phyloP scores from a whole-genome alignment of 2,113 vertebrate species.

The Osmerus eperlanus region DNA sequence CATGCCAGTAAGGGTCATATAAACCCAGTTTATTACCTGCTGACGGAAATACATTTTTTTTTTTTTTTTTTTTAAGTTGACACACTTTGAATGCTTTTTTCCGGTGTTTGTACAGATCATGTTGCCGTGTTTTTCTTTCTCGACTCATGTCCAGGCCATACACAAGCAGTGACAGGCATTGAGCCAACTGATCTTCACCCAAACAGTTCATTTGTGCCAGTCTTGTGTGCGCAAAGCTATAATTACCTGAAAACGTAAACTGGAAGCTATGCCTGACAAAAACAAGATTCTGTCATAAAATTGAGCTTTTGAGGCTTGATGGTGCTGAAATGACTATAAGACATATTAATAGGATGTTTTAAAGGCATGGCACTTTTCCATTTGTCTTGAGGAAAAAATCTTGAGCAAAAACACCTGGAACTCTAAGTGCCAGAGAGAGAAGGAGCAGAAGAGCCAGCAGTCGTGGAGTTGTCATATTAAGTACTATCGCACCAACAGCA shows the following conservation, averaged over 20 bases:
- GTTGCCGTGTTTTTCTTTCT: conserved; percentile 44
- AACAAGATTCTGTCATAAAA: conserved; percentile 73
- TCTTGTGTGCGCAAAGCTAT: conserved; percentile 65
- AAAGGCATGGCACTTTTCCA: conserved; percentile 70
- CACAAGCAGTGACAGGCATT: conserved; percentile 58
- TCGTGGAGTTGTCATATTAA: conserved; percentile 43
- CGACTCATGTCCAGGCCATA: conserved; percentile 62
- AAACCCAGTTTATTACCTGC: not conserved
- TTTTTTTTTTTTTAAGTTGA: conserved; percentile 42
- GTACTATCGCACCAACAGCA: conserved; percentile 39
- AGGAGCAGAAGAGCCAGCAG: conserved; percentile 52
- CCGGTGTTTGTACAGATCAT: conserved; percentile 34
- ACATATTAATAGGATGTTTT: conserved; percentile 66
- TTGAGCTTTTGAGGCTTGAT: conserved; percentile 60
- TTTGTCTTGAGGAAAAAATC: conserved; percentile 70
- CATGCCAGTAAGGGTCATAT: not conserved
- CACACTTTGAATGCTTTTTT: conserved; percentile 48
- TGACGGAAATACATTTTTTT: conserved; percentile 12
- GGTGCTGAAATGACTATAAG: conserved; percentile 51
- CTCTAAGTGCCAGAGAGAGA: conserved; percentile 57
- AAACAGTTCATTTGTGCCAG: conserved; percentile 75
- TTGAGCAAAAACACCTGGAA: conserved; percentile 71
- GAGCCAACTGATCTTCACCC: conserved; percentile 69
- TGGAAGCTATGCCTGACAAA: conserved; percentile 73
- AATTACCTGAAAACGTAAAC: conserved; percentile 78